Conservation (phyloP, 2,888 invertebrate genomes). For the Aricia artaxerxes region DNA sequence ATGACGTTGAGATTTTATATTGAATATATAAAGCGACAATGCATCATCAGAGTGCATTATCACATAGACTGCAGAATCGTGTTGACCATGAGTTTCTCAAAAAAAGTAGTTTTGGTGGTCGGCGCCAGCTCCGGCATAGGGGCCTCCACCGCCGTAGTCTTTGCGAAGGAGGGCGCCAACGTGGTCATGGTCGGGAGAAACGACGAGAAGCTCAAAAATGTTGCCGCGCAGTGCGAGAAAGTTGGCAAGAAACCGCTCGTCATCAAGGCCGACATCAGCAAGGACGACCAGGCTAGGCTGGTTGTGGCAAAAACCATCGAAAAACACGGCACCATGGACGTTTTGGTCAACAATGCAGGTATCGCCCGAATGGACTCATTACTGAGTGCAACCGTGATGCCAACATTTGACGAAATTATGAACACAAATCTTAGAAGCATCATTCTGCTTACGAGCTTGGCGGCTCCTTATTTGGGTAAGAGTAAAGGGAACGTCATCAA, state of each 20-base stretch:
- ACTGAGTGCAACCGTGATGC: too few relatives aligned
- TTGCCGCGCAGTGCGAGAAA: constrained; percentile 49
- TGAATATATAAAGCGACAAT: not conserved
- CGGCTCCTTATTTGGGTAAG: too few relatives aligned
- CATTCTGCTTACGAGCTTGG: too few relatives aligned
- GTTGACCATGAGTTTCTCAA: constrained; percentile 52
- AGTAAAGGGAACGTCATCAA: too few relatives aligned
- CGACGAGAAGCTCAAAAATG: constrained; percentile 50
- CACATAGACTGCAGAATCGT: not conserved
- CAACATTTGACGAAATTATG: too few relatives aligned
- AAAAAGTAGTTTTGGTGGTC: constrained; percentile 58
- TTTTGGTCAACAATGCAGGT: too few relatives aligned
- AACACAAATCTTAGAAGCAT: too few relatives aligned
- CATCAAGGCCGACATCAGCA: constrained; percentile 49
- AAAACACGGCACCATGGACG: constrained; percentile 50
- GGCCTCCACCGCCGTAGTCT: constrained; percentile 50
- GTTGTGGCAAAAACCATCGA: constrained; percentile 48
- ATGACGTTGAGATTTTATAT: too few relatives aligned
- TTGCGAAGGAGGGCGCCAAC: constrained; percentile 55
- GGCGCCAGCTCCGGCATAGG: constrained; percentile 65
- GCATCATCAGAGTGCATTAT: not conserved
- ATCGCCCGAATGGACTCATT: too few relatives aligned
- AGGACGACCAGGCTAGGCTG: constrained; percentile 46
- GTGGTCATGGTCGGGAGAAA: constrained; percentile 59
- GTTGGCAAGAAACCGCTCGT: constrained; percentile 44